A percentile compares a stretch with the other conserved stretches of the same genome.
phyloP scores from a whole-genome alignment of 2,113 vertebrate species.

The Mus spicilegus region DNA sequence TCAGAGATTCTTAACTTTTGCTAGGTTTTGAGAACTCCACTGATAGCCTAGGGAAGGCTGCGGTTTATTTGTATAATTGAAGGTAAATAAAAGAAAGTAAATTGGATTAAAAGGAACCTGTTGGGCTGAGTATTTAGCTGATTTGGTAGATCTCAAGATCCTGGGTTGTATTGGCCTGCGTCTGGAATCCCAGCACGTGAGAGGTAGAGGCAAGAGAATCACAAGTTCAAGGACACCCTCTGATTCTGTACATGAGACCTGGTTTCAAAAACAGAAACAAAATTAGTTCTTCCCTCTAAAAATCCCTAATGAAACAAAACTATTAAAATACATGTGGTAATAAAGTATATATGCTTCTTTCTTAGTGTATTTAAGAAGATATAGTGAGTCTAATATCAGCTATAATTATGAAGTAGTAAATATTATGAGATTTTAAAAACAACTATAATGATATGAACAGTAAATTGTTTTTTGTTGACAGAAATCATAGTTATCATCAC shows the following conservation, averaged over 20 bases:
- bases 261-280: background rate
- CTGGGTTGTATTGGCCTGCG: background rate
- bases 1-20: constrained; percentile 8
- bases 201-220: background rate
- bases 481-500: constrained; percentile 11
- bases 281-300: background rate
- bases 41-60: background rate
- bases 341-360: background rate
- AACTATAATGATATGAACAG: constrained; percentile 30
- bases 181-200: background rate
- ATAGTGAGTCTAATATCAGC: background rate
- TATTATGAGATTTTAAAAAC: constrained; percentile 36
- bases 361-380: constrained; percentile 10
- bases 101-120: constrained; percentile 19
- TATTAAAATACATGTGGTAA: constrained; percentile 14
- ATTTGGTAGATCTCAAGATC: background rate
- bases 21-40: background rate
- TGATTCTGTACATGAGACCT: background rate
- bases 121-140: background rate
- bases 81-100: constrained; percentile 27
- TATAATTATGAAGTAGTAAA: constrained; percentile 42
- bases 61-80: constrained; percentile 43
- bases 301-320: background rate
- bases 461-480: constrained; percentile 40
- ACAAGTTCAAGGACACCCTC: background rate